phyloP scores from a whole-genome alignment of 2,888 invertebrate genomes.

The Clunio marinus region DNA sequence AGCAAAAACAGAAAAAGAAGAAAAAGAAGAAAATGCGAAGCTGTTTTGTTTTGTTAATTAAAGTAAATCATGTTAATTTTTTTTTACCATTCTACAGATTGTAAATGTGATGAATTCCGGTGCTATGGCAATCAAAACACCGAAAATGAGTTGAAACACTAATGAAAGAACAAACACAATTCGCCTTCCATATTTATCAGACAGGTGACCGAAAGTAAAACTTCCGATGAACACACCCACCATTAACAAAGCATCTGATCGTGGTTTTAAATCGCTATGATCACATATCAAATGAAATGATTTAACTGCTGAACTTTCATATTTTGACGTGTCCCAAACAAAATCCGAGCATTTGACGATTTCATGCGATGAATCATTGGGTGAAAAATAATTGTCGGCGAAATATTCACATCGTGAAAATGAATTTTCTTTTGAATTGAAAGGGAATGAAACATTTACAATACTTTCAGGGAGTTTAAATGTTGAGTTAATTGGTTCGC shows the following conservation, averaged over 20 bases:
- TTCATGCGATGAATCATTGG: background rate
- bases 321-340: constrained; percentile 56
- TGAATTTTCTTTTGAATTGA: constrained; percentile 50
- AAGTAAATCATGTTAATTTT: too few relatives aligned
- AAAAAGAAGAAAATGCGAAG: too few relatives aligned
- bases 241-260: constrained; percentile 65
- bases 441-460: constrained; percentile 55
- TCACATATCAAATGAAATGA: constrained; percentile 9
- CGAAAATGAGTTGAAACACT: constrained; percentile 64
- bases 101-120: constrained; percentile 67
- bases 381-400: background rate
- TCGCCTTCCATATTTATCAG: constrained; percentile 68
- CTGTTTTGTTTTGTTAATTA: too few relatives aligned
- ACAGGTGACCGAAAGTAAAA: constrained; percentile 66
- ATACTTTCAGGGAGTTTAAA: constrained; percentile 52
- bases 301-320: constrained; percentile 56
- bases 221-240: constrained; percentile 69
- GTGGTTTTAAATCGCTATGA: background rate
- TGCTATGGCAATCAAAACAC: constrained; percentile 61
- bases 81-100: constrained; percentile 56
- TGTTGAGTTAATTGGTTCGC: constrained; percentile 52
- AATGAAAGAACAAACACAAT: constrained; percentile 68
- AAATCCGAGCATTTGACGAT: constrained; percentile 44
- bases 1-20: too few relatives aligned
- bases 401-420: constrained; percentile 55